Conservation (phyloP, 2,888 invertebrate species). For the Eutolmus rufibarbis region DNA sequence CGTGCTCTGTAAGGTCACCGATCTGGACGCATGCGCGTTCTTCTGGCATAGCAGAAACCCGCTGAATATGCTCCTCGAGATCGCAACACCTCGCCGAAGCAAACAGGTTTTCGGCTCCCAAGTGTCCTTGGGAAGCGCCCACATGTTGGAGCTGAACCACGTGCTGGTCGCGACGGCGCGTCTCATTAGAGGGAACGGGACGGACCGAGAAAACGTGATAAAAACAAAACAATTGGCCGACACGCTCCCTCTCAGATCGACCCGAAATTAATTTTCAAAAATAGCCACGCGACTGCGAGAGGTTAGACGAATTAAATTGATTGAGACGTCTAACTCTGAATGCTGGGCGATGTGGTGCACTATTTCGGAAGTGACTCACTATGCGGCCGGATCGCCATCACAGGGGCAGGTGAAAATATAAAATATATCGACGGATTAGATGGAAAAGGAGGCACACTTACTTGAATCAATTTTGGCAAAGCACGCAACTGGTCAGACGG, state of each 20-base stretch:
- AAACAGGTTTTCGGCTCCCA: not conserved
- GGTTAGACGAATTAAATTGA: not conserved
- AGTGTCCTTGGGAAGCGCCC: conserved; percentile 9
- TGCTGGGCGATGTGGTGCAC: not conserved
- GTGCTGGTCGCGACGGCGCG: not conserved
- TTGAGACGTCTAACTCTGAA: not conserved
- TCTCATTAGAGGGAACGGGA: not conserved
- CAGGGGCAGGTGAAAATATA: not conserved
- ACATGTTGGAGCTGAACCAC: conserved; percentile 18
- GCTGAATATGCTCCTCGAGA: not conserved
- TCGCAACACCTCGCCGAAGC: not conserved
- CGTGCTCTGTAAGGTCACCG: not conserved
- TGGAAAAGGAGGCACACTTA: not conserved
- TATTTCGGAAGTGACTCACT: not conserved
- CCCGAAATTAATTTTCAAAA: not conserved
- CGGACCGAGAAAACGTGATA: not conserved
- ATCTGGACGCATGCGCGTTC: not conserved
- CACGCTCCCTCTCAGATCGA: not conserved
- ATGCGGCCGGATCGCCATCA: not conserved
- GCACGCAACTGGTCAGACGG: not conserved
- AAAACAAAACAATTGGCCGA: not conserved
- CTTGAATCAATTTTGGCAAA: not conserved
- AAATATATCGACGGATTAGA: not conserved
- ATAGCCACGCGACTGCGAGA: not conserved
- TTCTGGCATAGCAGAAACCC: not conserved